Evolutionary conservation across 2,113 vertebrate species (phyloP), one percentile per base, ranked within the genome.

Genomic region (Solea solea): DNA sequence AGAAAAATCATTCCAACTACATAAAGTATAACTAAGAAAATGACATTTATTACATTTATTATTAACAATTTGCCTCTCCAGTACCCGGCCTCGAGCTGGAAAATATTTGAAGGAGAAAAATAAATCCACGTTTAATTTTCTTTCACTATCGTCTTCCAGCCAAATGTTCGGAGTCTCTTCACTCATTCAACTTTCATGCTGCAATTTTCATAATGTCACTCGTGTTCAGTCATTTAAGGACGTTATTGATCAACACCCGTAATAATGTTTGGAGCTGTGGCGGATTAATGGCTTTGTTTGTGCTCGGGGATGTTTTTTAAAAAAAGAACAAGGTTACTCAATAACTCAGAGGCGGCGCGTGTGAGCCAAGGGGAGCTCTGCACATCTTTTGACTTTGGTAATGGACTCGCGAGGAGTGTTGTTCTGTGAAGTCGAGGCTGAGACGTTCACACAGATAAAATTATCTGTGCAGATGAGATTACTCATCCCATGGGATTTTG

Each of bases 221-320:
- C 69, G 48, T 42, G 66, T 62, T 83, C 39, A 3, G 44, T 63
- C 65, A 82, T 57, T 44, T 61, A 63, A 72, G 68, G 46, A 60
- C 58, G 55, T 74, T 83, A 83, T 80, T 78, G 86, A 89, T 89
- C 71, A 72, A 77, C 11, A 67, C 60, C 59, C 50, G 15, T 66
- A 77, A 74, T 69, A 46, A 57, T 61, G 87, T 79, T 83, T 74
- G 56, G 60, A 69, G 78, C 68, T 55, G 63, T 34, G 49, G 27
- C 64, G 48, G 72, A 89, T 73, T 69, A 60, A 72, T 81, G 62
- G 62, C 49, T 61, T 48, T 73, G 49, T 78, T 74, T 72, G 49
- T 66, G 70, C 60, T 76, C 44, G 27, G 65, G 62, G 41, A 71
- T 82, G 62, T 34, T 74, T 74, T 70, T 56, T 55, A 78, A 77